These are phyloP conservation scores for Brachymystax lenok DNA, from an alignment of 2,797 vertebrate species.

Conservation along the genomic window DNA sequence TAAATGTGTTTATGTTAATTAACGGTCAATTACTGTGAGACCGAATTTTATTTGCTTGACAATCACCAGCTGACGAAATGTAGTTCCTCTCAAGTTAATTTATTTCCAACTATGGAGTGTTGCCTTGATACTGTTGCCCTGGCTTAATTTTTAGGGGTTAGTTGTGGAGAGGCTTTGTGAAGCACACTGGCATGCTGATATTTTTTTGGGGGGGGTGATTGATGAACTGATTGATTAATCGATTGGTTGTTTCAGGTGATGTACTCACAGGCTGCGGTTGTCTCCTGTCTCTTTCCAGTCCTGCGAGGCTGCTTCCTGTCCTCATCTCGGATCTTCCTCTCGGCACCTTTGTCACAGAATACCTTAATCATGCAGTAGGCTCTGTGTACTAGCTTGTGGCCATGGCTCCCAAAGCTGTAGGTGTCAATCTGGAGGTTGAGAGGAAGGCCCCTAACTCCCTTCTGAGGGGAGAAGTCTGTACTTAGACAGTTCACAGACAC, in stretches of 20 bases:
- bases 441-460: conserved; percentile 81
- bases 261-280: conserved; percentile 47
- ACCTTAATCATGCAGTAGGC: conserved; percentile 86
- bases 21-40: too few relatives aligned
- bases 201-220: too few relatives aligned
- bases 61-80: too few relatives aligned
- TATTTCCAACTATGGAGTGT: neutral
- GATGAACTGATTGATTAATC: neutral
- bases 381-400: conserved; percentile 79
- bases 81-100: neutral
- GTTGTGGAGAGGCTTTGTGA: neutral
- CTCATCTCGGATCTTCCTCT: conserved; percentile 85
- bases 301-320: conserved; percentile 83
- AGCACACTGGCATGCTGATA: too few relatives aligned
- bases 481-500: conserved; percentile 84
- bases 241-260: neutral
- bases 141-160: neutral
- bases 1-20: too few relatives aligned
- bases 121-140: neutral
- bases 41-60: too few relatives aligned
- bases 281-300: conserved; percentile 79
- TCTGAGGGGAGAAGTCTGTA: conserved; percentile 87
- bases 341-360: conserved; percentile 85
- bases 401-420: conserved; percentile 82
- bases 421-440: conserved; percentile 84